These are phyloP conservation scores for Oncorhynchus nerka DNA, from an alignment of 2,113 vertebrate genomes.

Conservation along the genomic window DNA sequence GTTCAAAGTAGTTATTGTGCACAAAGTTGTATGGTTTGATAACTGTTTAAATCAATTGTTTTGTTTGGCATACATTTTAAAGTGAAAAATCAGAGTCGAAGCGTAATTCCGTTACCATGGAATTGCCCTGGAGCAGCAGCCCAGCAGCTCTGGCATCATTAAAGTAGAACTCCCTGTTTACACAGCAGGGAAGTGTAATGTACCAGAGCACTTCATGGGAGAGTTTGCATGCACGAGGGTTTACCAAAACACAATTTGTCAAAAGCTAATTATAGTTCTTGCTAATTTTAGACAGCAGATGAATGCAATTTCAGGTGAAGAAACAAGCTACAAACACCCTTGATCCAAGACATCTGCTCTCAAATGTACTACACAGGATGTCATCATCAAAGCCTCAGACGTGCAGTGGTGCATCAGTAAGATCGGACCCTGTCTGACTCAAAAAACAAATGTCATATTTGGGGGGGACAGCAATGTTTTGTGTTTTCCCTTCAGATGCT, in stretches of 20 bases:
- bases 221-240: neutral
- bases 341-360: no score
- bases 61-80: no score
- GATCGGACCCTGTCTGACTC: neutral
- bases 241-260: neutral
- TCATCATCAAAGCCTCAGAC: neutral
- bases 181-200: neutral
- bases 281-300: neutral
- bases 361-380: neutral
- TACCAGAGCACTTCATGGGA: neutral
- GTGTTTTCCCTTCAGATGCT: conserved; percentile 65
- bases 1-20: no score
- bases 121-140: neutral
- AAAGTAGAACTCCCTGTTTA: neutral
- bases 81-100: no score
- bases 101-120: no score
- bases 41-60: no score
- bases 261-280: neutral
- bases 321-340: no score
- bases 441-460: neutral
- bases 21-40: no score
- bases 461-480: neutral
- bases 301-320: no score
- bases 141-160: neutral
- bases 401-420: neutral